Evolutionary conservation across 2,888 invertebrate genomes (phyloP), one percentile per base, ranked within the genome.

Genomic region (Drosophila robusta): DNA sequence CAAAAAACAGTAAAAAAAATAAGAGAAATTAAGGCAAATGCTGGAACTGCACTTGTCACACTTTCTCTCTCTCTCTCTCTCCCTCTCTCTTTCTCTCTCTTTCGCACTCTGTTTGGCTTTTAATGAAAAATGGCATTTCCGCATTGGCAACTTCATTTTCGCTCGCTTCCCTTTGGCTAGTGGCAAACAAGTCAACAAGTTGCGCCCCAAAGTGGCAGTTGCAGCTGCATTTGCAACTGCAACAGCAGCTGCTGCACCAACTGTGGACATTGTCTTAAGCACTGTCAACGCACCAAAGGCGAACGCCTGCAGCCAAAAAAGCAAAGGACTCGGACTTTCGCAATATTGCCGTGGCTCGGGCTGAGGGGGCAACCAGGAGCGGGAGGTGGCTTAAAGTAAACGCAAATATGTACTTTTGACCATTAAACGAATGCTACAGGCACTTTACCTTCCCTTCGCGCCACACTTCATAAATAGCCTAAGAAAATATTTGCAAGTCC

Each of bases 181-280:
- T 50, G 78, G 75, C 64, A 57, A 68, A 66, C 70, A 88, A 88
- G 81, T 82, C 82, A 82, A 88, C 82, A 82, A 88, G 89, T 86
- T 79, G 80, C 49, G 24, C 22, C 38, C 51, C 66, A 69, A 75
- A 75, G 69, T 82, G 86, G 46, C 86, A 82, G 70, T 60, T 87
- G 52, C 86, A 75, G 71, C 57, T 80, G 81, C 85, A 80, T 51
- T 63, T 75, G 65, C 83, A 56, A 46, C 65, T 2, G 55, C 55
- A 24, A 11, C 39, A 50, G 8, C 38, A 4, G 45, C 56, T 47
- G 8, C 44, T 32, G 26, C 44, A 44, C 12, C 66, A 46, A 51
- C 79, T 65, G 54, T 67, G 60, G 64, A 63, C 64, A 64, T 46
- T 66, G 58, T 65, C 72, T 72, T 79, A 63, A 81, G 68, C 54